Conservation (phyloP, 2,888 invertebrate species). For the Drosophila hamatofila region DNA sequence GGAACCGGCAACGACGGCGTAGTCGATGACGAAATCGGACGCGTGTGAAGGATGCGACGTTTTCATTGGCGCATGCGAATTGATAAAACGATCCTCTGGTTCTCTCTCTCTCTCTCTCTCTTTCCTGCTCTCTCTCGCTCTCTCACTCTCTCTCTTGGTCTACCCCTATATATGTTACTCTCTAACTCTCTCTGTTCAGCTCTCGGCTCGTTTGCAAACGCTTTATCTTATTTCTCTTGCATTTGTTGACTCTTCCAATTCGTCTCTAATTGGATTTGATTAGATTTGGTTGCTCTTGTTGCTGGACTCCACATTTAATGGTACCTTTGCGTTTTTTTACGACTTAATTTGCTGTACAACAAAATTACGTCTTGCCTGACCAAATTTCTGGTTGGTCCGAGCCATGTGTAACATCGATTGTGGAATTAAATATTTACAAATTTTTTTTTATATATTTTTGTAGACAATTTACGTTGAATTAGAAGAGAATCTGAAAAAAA, state of each 20-base stretch:
- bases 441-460: conserved; percentile 5
- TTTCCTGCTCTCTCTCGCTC: conserved; percentile 11
- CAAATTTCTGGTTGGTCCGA: conserved; percentile 40
- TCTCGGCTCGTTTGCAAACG: conserved; percentile 24
- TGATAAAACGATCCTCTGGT: conserved; percentile 57
- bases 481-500: conserved; percentile 70
- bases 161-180: conserved; percentile 9
- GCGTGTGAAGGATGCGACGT: conserved; percentile 81
- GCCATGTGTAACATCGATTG: conserved; percentile 19
- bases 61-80: conserved; percentile 83
- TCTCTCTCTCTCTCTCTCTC: conserved; percentile 46
- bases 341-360: conserved; percentile 56
- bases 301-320: conserved; percentile 16
- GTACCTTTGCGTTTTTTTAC: conserved; percentile 27
- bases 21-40: conserved; percentile 83
- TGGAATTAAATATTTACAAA: conserved; percentile 5
- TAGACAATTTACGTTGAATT: conserved; percentile 42
- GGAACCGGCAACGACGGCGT: conserved; percentile 75
- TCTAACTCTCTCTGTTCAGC: conserved; percentile 4
- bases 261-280: conserved; percentile 54
- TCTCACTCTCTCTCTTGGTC: not conserved
- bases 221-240: conserved; percentile 14
- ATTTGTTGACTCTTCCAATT: conserved; percentile 40
- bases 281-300: conserved; percentile 42
- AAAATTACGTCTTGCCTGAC: conserved; percentile 34